A percentile compares a stretch with the other conserved stretches of the same genome.
Evolutionary conservation across 2,888 invertebrate species (phyloP).

Genomic region (Allolobophora icterica): DNA sequence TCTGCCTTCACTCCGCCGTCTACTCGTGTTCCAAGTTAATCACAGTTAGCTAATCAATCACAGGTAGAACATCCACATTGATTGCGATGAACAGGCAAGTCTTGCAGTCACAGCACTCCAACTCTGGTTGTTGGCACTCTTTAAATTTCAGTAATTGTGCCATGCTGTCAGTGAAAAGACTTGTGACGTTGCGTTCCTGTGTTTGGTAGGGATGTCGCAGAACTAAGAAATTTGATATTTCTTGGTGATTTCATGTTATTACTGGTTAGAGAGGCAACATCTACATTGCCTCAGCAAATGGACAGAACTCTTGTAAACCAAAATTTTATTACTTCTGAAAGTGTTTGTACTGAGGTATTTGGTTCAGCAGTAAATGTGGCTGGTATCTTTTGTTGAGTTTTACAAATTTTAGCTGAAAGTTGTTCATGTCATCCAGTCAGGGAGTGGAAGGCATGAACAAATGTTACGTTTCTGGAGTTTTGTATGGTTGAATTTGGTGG

Average conservation of each 20-base stretch:
- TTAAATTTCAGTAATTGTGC: constrained; percentile 3
- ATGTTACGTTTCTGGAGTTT: too few species aligned
- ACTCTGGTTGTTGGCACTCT: not conserved
- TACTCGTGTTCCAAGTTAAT: constrained; percentile 7
- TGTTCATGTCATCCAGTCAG: too few species aligned
- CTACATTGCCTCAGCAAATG: not conserved
- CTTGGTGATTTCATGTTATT: too few species aligned
- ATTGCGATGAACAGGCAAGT: constrained; percentile 20
- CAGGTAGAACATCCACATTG: not conserved
- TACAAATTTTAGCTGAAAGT: too few species aligned
- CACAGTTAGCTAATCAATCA: not conserved
- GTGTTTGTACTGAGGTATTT: not conserved
- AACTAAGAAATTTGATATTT: not conserved
- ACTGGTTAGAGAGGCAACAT: too few species aligned
- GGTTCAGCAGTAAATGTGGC: not conserved
- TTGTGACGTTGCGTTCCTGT: not conserved
- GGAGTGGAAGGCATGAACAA: too few species aligned
- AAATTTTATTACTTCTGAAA: constrained; percentile 1
- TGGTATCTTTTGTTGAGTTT: too few species aligned
- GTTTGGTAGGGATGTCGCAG: not conserved
- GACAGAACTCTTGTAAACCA: not conserved
- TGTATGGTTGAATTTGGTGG: not conserved
- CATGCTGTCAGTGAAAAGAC: constrained; percentile 17
- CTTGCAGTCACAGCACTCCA: not conserved
- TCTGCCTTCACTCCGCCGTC: constrained; percentile 31